These are phyloP conservation scores for Rhagonycha fulva DNA, from an alignment of 2,888 invertebrate genomes.

Conservation along the genomic window DNA sequence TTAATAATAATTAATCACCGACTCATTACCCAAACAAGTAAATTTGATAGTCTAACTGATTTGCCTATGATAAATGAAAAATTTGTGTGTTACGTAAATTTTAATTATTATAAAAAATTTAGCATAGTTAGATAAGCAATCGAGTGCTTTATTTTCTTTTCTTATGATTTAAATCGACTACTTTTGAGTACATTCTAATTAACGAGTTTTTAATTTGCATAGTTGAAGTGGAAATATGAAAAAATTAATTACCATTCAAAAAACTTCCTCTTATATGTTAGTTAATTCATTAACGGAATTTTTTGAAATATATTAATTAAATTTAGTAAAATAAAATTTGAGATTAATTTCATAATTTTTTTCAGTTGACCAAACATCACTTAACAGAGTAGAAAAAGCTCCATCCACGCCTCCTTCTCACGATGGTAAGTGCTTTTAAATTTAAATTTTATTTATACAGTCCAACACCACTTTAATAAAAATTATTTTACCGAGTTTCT, in stretches of 20 bases:
- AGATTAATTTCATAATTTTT: slow-evolving; percentile 38
- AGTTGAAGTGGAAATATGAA: background rate
- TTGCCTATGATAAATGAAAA: background rate
- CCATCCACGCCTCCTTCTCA: slow-evolving; percentile 78
- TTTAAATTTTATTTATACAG: background rate
- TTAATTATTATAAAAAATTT: background rate
- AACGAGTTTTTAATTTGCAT: background rate
- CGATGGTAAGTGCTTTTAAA: slow-evolving; percentile 60
- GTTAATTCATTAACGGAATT: background rate
- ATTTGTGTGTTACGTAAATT: background rate
- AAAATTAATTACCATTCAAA: slow-evolving; percentile 8
- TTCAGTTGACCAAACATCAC: slow-evolving; percentile 60
- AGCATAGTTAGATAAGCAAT: background rate
- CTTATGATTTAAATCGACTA: background rate
- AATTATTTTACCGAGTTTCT: background rate
- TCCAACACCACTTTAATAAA: background rate
- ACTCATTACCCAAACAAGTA: background rate
- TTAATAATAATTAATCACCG: background rate
- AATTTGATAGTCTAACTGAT: background rate
- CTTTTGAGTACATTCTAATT: background rate
- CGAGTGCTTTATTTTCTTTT: background rate
- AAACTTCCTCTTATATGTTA: slow-evolving; percentile 5
- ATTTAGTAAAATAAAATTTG: background rate
- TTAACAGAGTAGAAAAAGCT: slow-evolving; percentile 69
- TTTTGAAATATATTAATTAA: slow-evolving; percentile 9